Evolutionary conservation across 1,140 invertebrate species (phyloP).

Genomic region (Odontomachus brunneus): DNA sequence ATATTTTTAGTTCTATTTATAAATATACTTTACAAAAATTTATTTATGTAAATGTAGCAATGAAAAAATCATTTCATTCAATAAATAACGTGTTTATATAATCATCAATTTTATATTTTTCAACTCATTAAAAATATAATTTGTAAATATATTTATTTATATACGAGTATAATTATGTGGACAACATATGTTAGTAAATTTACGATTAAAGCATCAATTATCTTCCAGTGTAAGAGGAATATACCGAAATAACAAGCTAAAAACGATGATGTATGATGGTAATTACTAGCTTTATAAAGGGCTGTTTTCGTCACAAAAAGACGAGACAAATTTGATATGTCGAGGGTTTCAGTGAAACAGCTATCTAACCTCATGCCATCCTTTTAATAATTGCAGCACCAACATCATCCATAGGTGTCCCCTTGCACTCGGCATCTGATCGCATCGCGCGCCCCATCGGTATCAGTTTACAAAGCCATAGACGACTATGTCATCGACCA

Average conservation of each 20-base stretch:
- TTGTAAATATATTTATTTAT: too few relatives aligned
- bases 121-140: too few relatives aligned
- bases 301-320: conserved; percentile 18
- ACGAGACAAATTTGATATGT: conserved; percentile 43
- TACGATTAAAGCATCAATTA: background rate
- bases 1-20: too few relatives aligned
- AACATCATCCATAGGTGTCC: conserved; percentile 36
- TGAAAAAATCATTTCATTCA: too few relatives aligned
- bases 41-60: too few relatives aligned
- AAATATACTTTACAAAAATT: too few relatives aligned
- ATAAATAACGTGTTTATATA: too few relatives aligned
- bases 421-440: conserved; percentile 54
- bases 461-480: conserved; percentile 33
- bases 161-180: too few relatives aligned
- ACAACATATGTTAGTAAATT: background rate
- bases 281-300: conserved; percentile 49
- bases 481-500: background rate
- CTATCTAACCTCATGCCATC: conserved; percentile 14
- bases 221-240: background rate
- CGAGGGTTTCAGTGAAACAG: background rate
- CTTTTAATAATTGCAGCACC: conserved; percentile 49
- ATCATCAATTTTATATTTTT: too few relatives aligned
- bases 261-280: conserved; percentile 46
- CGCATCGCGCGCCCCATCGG: conserved; percentile 21
- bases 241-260: background rate